Evolutionary conservation across 35 echinoderm and acorn worm species (phyloP), one percentile per base, ranked within the genome.

Genomic region (Hemicentrotus pulcherrimus): DNA sequence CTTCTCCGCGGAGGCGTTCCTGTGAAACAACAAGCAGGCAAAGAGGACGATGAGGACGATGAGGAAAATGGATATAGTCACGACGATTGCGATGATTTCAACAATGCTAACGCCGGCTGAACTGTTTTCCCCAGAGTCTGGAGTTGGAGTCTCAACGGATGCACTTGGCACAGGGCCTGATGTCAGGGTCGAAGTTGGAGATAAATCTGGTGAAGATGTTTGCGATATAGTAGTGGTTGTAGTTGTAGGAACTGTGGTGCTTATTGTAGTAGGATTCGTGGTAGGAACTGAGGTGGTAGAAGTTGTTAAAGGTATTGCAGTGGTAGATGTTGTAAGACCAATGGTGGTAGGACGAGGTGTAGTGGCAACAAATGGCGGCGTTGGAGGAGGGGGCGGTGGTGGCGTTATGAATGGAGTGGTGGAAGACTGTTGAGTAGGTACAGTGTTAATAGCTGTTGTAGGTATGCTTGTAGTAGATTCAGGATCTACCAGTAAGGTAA

Each of bases 341-440:
- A 41, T 41, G 91, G 91, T 93, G 32, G 47, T 93, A 47, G 48
- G 31, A 15, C 10, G 6, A n/a, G 45, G 30, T 93, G 18, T 31
- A 58, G 91, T 93, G 16, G 88, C 9, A 10, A 47, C 48, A 93
- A 58, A 19, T 31, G 91, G 48, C 16, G 91, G 30, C 35, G 91
- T 18, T 47, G 91, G 45, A n/a, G 91, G 48, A n/a, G 48, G 45
- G 1, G 91, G 91, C 13, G 91, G 91, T 28, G 45, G 91, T 93
- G 91, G 45, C 9, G 91, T 93, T 58, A 93, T 58, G 48, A 58
- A 93, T 93, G 91, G n/a, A 93, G 91, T 93, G 32, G 48, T 55
- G 9, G 48, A 31, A n/a, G 28, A 5, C 41, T 47, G 48, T 58
- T 32, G 46, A 31, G 46, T 11, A 18, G 48, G 58, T 41, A 41